Conservation (phyloP, 2,113 vertebrate genomes). For the Perognathus longimembris region DNA sequence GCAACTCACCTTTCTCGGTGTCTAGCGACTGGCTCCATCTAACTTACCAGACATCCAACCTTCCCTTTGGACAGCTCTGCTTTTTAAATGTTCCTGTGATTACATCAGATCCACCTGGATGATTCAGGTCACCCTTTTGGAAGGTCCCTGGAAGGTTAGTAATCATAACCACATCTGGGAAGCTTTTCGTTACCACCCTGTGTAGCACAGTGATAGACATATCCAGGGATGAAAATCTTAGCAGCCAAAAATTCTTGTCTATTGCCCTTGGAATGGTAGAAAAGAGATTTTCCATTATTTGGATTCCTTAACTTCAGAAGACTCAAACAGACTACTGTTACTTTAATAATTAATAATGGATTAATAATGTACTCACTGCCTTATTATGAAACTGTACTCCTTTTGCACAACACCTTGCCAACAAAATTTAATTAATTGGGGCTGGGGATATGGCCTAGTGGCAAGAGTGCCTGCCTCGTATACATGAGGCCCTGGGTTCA, state of each 20-base stretch:
- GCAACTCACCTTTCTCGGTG: neutral
- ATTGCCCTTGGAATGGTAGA: fast-evolving
- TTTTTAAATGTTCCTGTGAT: neutral
- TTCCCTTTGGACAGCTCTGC: too few species aligned
- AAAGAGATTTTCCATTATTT: neutral
- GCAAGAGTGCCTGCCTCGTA: too few species aligned
- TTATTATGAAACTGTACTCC: too few species aligned
- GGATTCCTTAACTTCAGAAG: neutral
- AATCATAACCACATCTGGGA: neutral
- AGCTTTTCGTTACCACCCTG: neutral
- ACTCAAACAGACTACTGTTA: neutral
- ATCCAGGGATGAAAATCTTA: neutral
- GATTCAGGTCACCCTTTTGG: neutral
- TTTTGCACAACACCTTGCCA: too few species aligned
- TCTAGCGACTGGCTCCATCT: neutral
- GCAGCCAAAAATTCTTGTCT: neutral
- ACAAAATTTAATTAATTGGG: too few species aligned
- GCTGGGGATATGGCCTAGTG: too few species aligned
- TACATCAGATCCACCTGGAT: neutral
- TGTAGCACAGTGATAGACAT: neutral
- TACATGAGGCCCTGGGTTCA: too few species aligned
- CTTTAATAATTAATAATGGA: conserved; percentile 13
- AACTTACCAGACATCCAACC: too few species aligned
- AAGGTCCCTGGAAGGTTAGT: neutral
- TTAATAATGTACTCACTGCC: too few species aligned